Evolutionary conservation across 2,113 vertebrate species (phyloP).

Genomic region (Carassius gibelio): DNA sequence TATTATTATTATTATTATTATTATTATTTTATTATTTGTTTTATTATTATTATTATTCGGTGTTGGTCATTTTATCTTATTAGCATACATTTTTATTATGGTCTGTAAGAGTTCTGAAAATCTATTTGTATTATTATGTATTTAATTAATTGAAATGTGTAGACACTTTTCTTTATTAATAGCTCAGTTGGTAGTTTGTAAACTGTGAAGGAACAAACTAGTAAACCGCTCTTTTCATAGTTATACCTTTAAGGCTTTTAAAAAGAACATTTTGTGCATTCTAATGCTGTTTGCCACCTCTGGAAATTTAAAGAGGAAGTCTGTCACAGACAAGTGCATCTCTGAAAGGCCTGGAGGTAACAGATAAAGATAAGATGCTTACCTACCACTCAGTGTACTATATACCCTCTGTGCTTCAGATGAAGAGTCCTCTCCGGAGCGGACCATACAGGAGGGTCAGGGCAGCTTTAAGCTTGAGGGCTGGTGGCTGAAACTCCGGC

Average conservation of each 20-base stretch:
- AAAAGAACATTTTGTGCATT: neutral
- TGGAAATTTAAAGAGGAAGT: neutral
- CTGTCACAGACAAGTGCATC: neutral
- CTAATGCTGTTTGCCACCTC: neutral
- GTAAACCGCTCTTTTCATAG: neutral
- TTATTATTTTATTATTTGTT: no score
- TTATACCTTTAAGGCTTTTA: neutral
- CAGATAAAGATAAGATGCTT: neutral
- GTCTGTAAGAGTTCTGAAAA: neutral
- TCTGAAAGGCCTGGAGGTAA: constrained; percentile 1
- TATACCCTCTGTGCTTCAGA: constrained; percentile 62
- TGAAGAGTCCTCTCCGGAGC: constrained; percentile 63
- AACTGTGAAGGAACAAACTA: neutral
- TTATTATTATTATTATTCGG: neutral
- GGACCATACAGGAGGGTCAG: constrained; percentile 74
- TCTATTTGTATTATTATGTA: neutral
- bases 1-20: no score
- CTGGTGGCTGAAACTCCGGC: constrained; percentile 88
- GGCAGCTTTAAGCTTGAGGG: constrained; percentile 89
- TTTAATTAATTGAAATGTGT: neutral
- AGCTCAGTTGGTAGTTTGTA: neutral
- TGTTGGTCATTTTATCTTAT: neutral
- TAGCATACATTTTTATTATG: neutral
- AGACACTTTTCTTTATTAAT: neutral
- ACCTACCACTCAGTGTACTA: neutral